Base-by-base conservation (phyloP, 1,140 invertebrate species). In the Meloidogyne floridensis region DNA sequence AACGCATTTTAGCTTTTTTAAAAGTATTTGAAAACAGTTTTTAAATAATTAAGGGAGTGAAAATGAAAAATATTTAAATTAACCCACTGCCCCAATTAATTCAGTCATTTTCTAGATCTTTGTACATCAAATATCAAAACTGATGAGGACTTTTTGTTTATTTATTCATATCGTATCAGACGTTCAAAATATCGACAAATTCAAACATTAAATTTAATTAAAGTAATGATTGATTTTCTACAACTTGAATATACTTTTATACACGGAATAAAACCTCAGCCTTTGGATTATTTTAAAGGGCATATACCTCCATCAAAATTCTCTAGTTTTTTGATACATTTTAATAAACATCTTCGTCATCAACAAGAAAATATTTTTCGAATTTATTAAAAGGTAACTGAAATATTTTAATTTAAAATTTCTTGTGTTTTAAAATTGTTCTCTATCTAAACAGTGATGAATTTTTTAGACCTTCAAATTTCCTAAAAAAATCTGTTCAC, bases 261-360 rank as follows among this genome's bases (percentile, higher is more conserved):
- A 7, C 59, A n/a, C n/a, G 59, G 59, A 65, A 15, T 65, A n/a
- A 65, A 18, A 65, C 59, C 59, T 65, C 59, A 65, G 8, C 59
- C 59, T 65, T n/a, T 65, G n/a, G n/a, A 65, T 65, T 65, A 65
- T 65, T 65, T 65, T 65, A 65, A 65, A 65, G 59, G 59, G n/a
- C 59, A 65, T 65, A 65, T n/a, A 65, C 59, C 59, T 65, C 59
- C 59, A 65, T n/a, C 59, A n/a, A 65, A 65, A 18, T 65, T 65
- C 59, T 65, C 59, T 18, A 65, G 7, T 65, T 65, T 65, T 65
- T n/a, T 65, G 15, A 65, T n/a, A 15, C 59, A 65, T 65, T 65
- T 65, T 65, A 18, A 65, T 18, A 65, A 65, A 65, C 15, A 65
- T 65, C 15, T 65, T 6, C 59, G 59, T 65, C 59, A 65, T n/a